Percentiles rank a stretch among this genome's conserved stretches.
Evolutionary conservation across 2,113 vertebrate species (phyloP).

Genomic region (Strix uralensis): DNA sequence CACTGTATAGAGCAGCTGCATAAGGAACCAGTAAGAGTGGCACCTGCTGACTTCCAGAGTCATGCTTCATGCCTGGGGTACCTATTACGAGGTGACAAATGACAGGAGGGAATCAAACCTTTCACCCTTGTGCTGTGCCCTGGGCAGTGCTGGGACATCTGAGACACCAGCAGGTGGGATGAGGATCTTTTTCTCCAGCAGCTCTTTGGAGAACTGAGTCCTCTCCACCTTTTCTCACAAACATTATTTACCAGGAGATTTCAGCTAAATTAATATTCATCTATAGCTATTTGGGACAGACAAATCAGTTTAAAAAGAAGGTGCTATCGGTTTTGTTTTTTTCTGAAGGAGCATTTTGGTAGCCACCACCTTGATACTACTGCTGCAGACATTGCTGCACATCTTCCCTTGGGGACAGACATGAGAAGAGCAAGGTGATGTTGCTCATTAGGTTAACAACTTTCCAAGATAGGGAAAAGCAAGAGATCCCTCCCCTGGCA

Average conservation of each 20-base stretch:
- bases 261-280: neutral
- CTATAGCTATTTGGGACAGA: neutral
- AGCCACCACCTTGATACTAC: neutral
- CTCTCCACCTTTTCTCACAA: neutral
- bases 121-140: neutral
- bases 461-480: conserved; percentile 9
- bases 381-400: fast-evolving
- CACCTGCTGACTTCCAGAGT: neutral
- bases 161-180: fast-evolving
- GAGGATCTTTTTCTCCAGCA: neutral
- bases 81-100: neutral
- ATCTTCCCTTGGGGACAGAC: neutral
- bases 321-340: fast-evolving
- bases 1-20: neutral
- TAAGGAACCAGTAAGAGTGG: neutral
- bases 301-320: neutral
- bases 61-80: fast-evolving
- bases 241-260: neutral
- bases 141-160: neutral
- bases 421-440: neutral
- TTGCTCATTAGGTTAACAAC: neutral
- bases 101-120: neutral
- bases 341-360: neutral
- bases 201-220: neutral
- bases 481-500: neutral